Evolutionary conservation across 2,113 vertebrate species (phyloP), one percentile per base, ranked within the genome.

Genomic region (Lepisosteus oculatus): DNA sequence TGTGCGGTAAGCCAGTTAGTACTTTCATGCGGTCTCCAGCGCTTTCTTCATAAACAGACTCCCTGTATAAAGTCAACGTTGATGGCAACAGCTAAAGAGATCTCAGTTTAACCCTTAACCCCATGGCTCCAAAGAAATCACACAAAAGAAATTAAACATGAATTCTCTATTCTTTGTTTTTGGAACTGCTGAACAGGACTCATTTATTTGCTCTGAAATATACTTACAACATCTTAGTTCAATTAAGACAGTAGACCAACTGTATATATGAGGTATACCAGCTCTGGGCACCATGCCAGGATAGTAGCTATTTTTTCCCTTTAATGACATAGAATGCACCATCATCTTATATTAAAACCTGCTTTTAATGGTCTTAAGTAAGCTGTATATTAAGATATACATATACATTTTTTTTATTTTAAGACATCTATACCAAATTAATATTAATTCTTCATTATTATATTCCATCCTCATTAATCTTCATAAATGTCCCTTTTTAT

Each of bases 1-100:
- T 93, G 93, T 95, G 94, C 85, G 92, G 93, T 90, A 89, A 93
- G 91, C 87, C 87, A 87, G 71, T 80, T 87, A 86, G 81, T 88
- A 83, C 91, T 96, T 95, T 95, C 87, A 95, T 94, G 92, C 87
- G 90, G 93, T 90, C 92, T 92, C 80, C 79, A 57, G 62, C 76
- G 78, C 81, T 80, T 78, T 84, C 79, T 85, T 80, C 77, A 82
- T 68, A 74, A 80, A 29, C 68, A 72, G 75, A 44, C 55, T 41
- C 15, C 41, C 61, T 8, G 68, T 13, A 42, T 11, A 61, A 61
- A 43, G 45, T 45, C 44, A 67, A 56, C 55, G 9, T 43, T 42
- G 45, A 3, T 17, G 14, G 72, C 64, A 44, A 59, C n/a, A 13
- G 14, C 57, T n/a, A 59, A 59, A 13, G 5, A 59, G 57, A n/a